A percentile compares a stretch with the other conserved stretches of the same genome.
These are phyloP conservation scores for Rhinogobio ventralis DNA, from an alignment of 2,797 vertebrate genomes.

Conservation along the genomic window DNA sequence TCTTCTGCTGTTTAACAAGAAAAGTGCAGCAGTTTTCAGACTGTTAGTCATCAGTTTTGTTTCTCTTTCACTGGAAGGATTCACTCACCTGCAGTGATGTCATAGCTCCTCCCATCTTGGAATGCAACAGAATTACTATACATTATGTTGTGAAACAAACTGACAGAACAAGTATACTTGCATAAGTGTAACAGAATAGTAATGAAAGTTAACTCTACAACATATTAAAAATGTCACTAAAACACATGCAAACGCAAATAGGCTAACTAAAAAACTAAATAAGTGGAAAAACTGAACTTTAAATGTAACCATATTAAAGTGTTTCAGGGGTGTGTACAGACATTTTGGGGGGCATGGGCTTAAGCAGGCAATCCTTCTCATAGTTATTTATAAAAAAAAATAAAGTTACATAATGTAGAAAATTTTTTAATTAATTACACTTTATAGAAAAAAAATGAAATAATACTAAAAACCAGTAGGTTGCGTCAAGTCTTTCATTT, in stretches of 20 bases:
- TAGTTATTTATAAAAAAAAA: too few species aligned
- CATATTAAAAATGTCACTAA: background rate
- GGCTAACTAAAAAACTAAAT: too few species aligned
- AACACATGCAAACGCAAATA: background rate
- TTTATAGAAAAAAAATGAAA: too few species aligned
- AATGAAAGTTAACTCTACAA: background rate
- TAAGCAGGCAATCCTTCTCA: too few species aligned
- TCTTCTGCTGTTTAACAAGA: background rate
- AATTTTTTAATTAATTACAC: too few species aligned
- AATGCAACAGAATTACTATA: background rate
- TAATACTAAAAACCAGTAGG: too few species aligned
- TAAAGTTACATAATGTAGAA: too few species aligned
- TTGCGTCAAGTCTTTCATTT: too few species aligned
- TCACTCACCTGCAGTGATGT: background rate
- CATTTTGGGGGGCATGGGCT: too few species aligned
- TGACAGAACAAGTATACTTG: background rate
- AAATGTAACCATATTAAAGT: too few species aligned
- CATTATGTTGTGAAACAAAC: background rate
- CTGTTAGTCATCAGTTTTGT: background rate
- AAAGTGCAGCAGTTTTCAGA: background rate
- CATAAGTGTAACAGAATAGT: background rate
- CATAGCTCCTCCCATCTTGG: background rate
- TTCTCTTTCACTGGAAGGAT: background rate
- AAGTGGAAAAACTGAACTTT: too few species aligned
- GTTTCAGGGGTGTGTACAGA: too few species aligned